Evolutionary conservation across 2,113 vertebrate genomes (phyloP).

Genomic region (Passer montanus): DNA sequence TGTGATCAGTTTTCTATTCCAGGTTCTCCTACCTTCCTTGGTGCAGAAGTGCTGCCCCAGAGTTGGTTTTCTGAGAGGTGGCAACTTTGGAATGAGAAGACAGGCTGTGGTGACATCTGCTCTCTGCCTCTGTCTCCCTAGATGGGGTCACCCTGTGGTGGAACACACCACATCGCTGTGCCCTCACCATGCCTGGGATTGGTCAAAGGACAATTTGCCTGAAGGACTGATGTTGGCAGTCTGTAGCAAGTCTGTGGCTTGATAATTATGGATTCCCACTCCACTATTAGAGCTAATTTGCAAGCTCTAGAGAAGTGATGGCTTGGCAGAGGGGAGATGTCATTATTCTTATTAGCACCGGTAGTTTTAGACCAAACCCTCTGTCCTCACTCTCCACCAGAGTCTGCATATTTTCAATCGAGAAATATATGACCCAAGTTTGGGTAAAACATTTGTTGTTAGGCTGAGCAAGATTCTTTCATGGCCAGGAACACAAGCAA

Average conservation of each 20-base stretch:
- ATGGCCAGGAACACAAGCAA: neutral
- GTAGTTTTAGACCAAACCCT: neutral
- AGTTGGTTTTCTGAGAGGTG: neutral
- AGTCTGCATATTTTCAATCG: neutral
- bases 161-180: accelerated
- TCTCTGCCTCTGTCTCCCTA: neutral
- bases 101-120: neutral
- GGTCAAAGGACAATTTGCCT: neutral
- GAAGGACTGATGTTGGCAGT: neutral
- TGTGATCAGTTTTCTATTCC: neutral
- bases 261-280: neutral
- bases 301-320: neutral
- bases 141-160: accelerated
- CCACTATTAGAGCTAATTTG: neutral
- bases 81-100: neutral
- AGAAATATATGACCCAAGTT: neutral
- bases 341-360: neutral
- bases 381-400: neutral
- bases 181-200: neutral
- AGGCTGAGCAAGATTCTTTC: neutral
- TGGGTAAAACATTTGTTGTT: neutral
- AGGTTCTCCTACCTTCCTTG: neutral
- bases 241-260: neutral
- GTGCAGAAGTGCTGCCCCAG: neutral
- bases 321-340: neutral